Evolutionary conservation across 2,797 vertebrate genomes (phyloP), one percentile per base, ranked within the genome.

Genomic region (Acipenser ruthenus): DNA sequence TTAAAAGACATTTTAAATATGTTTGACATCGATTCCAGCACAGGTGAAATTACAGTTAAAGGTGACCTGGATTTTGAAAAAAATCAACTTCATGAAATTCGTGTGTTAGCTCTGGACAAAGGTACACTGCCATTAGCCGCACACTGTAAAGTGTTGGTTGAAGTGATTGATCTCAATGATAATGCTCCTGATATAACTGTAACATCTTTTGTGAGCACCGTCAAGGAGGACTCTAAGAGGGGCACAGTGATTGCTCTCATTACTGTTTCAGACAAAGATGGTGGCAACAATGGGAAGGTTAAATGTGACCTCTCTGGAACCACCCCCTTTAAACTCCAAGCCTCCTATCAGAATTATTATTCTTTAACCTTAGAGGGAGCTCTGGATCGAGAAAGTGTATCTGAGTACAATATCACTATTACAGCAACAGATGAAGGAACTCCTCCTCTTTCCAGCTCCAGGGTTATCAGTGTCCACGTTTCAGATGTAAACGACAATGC

Each of bases 221-320:
- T 95, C 52, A 87, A 81, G 0, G 95, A 97, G 62, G 89, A 94
- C 69, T 89, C 91, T 1, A 77, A 80, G 0, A 55, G 70, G 1
- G 91, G 88, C 49, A 94, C 94, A 1, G 88, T 94, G 64, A 91
- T 95, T 69, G 93, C 92, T n/a, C 82, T 95, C 6, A 88, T 97
- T 74, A 93, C 91, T 0, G 89, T 97, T 68, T 93, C 80, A 8
- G 94, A 97, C 68, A 87, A 83, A 60, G 95, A 97, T 72, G 87
- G 89, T 0, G 91, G 89, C 10, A 77, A 71, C 70, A 95, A 97
- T 74, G 87, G 87, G 10, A 76, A 84, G 52, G 90, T 95, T 70
- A 89, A 77, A 53, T 84, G 93, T 37, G 83, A 67, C 55, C 80
- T 94, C 65, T 73, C 83, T 7, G 71, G 85, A 0, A 70, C 77